These are phyloP conservation scores for Coilia nasus DNA, from an alignment of 2,797 vertebrate species.

Conservation along the genomic window DNA sequence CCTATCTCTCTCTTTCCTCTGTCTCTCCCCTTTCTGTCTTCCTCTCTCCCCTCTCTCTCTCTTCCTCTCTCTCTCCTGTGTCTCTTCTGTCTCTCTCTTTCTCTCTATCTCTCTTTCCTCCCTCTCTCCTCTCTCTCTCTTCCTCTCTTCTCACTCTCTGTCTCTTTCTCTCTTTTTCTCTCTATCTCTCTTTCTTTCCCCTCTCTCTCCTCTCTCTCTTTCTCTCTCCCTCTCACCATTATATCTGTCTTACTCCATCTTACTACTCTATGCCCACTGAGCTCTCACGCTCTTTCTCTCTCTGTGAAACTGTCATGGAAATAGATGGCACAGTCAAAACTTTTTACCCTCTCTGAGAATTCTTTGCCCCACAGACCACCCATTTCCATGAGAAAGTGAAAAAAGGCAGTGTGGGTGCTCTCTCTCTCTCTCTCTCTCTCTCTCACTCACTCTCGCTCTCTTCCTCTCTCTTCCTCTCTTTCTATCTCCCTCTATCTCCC, in stretches of 20 bases:
- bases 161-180: neutral
- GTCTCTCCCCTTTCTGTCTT: neutral
- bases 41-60: constrained; percentile 49
- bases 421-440: neutral
- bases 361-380: constrained; percentile 7
- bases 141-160: neutral
- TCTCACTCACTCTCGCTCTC: neutral
- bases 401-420: neutral
- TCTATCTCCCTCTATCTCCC: neutral
- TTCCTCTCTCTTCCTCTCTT: neutral
- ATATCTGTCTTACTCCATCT: neutral
- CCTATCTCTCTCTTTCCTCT: neutral
- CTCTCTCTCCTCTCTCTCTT: constrained; percentile 1
- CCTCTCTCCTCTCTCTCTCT: neutral
- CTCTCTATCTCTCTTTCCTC: constrained; percentile 38
- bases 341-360: neutral
- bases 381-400: constrained; percentile 2
- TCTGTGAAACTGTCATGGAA: constrained; percentile 4
- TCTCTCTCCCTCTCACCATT: neutral
- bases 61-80: constrained; percentile 16
- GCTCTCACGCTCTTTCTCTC: constrained; percentile 1
- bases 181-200: neutral
- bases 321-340: neutral
- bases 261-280: neutral
- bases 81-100: constrained; percentile 27